phyloP scores from a whole-genome alignment of 92 coral and sea anemone genomes.

The Palythoa grandiflora region DNA sequence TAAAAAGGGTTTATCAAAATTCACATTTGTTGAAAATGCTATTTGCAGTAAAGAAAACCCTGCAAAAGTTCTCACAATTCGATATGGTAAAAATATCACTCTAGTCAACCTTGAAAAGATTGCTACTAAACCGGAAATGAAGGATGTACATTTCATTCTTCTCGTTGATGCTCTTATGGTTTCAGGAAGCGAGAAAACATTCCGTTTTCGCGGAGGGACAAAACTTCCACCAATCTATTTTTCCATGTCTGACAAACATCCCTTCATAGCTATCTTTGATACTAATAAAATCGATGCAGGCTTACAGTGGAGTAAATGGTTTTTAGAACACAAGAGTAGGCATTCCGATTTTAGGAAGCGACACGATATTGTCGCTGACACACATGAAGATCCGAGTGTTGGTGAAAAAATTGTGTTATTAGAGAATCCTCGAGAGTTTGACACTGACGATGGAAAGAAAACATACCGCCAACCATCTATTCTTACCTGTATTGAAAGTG shows the following conservation, averaged over 20 bases:
- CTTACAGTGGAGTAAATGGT: slow-evolving; percentile 28
- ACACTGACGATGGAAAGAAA: background rate
- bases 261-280: slow-evolving; percentile 7
- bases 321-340: background rate
- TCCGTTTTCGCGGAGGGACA: slow-evolving; percentile 13
- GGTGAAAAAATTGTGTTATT: background rate
- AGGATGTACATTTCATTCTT: background rate
- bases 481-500: slow-evolving; percentile 46
- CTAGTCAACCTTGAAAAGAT: slow-evolving; percentile 8
- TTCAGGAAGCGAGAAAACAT: background rate
- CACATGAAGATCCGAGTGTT: background rate
- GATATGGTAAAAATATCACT: slow-evolving; percentile 2
- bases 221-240: background rate
- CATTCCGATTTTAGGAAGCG: background rate
- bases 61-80: background rate
- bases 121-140: background rate
- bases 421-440: slow-evolving; percentile 28
- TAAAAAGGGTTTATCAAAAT: background rate
- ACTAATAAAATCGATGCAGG: background rate
- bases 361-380: background rate
- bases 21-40: background rate
- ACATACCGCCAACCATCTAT: background rate
- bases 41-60: background rate
- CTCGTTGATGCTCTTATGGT: slow-evolving; percentile 5
- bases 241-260: background rate